Base-by-base conservation (phyloP, 2,113 vertebrate species). In the Anoplopoma fimbria region DNA sequence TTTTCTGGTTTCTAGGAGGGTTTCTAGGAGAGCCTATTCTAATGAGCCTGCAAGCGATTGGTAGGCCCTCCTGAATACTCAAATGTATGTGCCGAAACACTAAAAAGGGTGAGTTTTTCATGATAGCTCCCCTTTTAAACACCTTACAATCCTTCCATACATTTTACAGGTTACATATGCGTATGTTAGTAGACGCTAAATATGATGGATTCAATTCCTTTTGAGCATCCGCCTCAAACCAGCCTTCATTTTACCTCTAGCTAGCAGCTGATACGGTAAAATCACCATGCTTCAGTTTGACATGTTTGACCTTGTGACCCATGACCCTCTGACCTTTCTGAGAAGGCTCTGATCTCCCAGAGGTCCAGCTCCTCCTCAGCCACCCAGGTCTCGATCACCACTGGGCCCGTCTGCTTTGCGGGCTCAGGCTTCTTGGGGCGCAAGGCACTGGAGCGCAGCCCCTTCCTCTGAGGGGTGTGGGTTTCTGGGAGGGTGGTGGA, bases 301-400 rank as follows among this genome's bases (percentile, higher is more conserved):
- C 25, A 27, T 15, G 25, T 14, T n/a, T n/a, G n/a, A n/a, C n/a
- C n/a, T n/a, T n/a, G n/a, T n/a, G n/a, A n/a, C n/a, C n/a, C n/a
- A n/a, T n/a, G n/a, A 78, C 40, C 12, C 23, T 29, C 74, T 82
- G 82, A 99, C 98, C 98, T 98, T 95, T 99, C 98, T 79, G 98
- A 97, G 95, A 99, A 99, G 64, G 97, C 98, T 94, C 98, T 96
- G 88, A 99, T 99, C 95, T 99, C 98, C 98, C 98, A 99, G 12
- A 99, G 95, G 71, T 99, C 98, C 92, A 99, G 94, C 61, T 99
- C 98, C 86, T 99, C 98, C 90, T 99, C 98, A 9, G 98, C 95
- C 49, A 99, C 97, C 98, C 98, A 99, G 36, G 96, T 99, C 94
- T 99, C 98, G 7, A 99, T 97, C 87, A 99, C 96, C 83, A 99